Evolutionary conservation across 1,140 invertebrate species (phyloP), one percentile per base, ranked within the genome.

Genomic region (Drosophila insularis): DNA sequence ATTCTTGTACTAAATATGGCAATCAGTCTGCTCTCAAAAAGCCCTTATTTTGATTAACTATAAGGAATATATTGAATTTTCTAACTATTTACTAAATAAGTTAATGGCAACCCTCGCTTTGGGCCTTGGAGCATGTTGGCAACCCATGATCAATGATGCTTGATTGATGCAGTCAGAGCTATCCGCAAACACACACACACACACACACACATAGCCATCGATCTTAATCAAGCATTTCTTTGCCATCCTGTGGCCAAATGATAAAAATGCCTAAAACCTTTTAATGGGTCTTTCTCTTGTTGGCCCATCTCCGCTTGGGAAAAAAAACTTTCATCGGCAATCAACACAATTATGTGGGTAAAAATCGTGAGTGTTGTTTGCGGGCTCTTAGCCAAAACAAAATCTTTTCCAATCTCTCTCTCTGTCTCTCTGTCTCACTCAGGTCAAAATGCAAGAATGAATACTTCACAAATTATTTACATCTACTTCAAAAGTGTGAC

Each of bases 401-500:
- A 37, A 37, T 37, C 35, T 37, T 27, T 27, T 27, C 6, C 27
- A 27, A 27, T 27, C 35, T 37, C 35, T 35, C 32, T 35, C 32
- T 35, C 10, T 10, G 11, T 37, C 35, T 35, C 32, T 35, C 32
- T 35, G 2, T 10, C 32, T 35, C 8, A 6, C 0, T n/a, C n/a
- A 32, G 8, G 23, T 23, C 40, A 46, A 50, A 50, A 50, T 4
- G 11, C 35, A 37, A 50, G 43, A 50, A 50, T 73, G 65, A 75
- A 72, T 39, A 71, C 71, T 78, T 55, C 54, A 72, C 69, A 76
- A 80, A 80, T 82, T 19, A 50, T 50, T 50, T 50, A 50, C 71
- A 84, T 82, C 80, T 82, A 74, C 80, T 82, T 81, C 80, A 82
- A 79, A 79, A 80, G 73, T 84, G 66, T 71, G 65, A 63, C 75